These are phyloP conservation scores for Oxyura jamaicensis DNA, from an alignment of 2,113 vertebrate genomes.

Conservation along the genomic window DNA sequence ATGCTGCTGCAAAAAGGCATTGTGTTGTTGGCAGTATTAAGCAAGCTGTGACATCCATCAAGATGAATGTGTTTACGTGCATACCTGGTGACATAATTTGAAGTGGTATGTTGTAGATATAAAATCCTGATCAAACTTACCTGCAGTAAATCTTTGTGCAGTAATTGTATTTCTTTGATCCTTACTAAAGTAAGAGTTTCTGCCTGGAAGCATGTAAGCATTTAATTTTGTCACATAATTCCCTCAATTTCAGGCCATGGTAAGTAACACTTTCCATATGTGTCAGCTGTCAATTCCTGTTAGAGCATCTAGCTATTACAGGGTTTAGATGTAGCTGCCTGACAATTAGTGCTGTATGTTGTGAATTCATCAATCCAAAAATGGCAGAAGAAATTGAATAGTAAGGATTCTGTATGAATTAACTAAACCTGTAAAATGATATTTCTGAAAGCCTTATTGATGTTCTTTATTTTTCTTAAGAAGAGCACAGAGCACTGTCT, in stretches of 20 bases:
- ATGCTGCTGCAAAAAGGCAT: neutral
- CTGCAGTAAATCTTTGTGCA: neutral
- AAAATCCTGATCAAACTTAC: slow-evolving; percentile 3
- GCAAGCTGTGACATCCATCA: neutral
- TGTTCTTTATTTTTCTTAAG: neutral
- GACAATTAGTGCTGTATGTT: neutral
- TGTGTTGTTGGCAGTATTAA: neutral
- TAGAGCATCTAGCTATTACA: neutral
- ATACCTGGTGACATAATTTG: neutral
- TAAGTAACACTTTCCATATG: neutral
- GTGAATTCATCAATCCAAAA: slow-evolving; percentile 1
- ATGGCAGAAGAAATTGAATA: slow-evolving; percentile 14
- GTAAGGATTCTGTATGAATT: slow-evolving; percentile 12
- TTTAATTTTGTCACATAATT: slow-evolving; percentile 49
- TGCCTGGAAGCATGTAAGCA: neutral
- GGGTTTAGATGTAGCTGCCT: neutral
- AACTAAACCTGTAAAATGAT: neutral
- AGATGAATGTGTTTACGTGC: neutral
- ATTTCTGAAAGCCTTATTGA: neutral
- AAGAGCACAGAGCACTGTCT: neutral
- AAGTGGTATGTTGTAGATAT: neutral
- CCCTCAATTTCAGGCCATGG: slow-evolving; percentile 33
- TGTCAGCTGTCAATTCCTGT: neutral
- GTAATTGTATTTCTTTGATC: neutral
- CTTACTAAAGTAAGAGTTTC: neutral